Evolutionary conservation across 2,888 invertebrate genomes (phyloP), one percentile per base, ranked within the genome.

Genomic region (Brachyptera risi): DNA sequence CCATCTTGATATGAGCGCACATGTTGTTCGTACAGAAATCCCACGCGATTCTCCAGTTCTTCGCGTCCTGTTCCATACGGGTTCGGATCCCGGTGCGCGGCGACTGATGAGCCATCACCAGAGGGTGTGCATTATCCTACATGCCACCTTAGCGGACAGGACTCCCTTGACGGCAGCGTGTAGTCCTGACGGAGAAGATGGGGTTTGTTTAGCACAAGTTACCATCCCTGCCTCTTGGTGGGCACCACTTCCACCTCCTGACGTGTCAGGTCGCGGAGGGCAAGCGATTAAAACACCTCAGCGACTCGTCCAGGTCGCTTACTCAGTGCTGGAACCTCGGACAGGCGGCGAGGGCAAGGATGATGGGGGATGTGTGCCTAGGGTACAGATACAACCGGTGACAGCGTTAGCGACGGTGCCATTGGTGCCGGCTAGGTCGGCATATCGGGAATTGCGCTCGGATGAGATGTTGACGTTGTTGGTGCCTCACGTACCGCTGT

Each of bases 181-280:
- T 76, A 92, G 92, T 70, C 94, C 96, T 1, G 92, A 92, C 73
- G 91, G 92, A 11, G 90, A 92, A 71, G 93, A 95, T 72, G 92
- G 94, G 0, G 95, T 94, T 1, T 96, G 96, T 73, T 81, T 96
- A 58, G 93, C 93, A 0, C 90, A 92, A 73, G 79, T 93, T 61
- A 88, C 91, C 1, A 83, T 96, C 37, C 96, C 96, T 0, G 87
- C 92, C 9, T 85, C 86, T 58, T 96, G 96, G 96, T 96, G 96
- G 95, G 85, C 87, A 19, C 85, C 90, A 1, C 72, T 86, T 60
- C 84, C 85, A 3, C 79, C 83, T 1, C 66, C 68, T 38, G 81
- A 82, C 62, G 84, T 82, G 37, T 82, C 83, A 67, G 82, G 83
- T 9, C 78, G 62, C 35, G 58, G 63, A 58, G 79, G 78, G 72